Conservation (phyloP, 2,888 invertebrate species). For the Lithophane leautieri region DNA sequence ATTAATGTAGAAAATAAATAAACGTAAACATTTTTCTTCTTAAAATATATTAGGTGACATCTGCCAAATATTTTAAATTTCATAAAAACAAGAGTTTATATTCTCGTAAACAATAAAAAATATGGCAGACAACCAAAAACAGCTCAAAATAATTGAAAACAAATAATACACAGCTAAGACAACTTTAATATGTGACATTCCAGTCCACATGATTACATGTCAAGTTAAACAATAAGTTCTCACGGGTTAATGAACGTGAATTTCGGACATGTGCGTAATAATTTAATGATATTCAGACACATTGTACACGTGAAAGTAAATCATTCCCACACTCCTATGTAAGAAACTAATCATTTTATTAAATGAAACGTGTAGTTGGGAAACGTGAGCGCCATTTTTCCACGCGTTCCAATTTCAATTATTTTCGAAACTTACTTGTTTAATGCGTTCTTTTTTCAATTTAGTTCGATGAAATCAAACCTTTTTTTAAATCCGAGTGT, state of each 20-base stretch:
- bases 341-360: conserved; percentile 72
- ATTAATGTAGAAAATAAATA: too few species aligned
- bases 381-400: conserved; percentile 65
- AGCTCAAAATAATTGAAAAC: conserved; percentile 41
- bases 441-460: conserved; percentile 51
- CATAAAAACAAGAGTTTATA: background rate
- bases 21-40: background rate
- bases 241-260: conserved; percentile 86
- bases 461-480: conserved; percentile 34
- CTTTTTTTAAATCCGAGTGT: conserved; percentile 45
- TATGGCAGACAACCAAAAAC: conserved; percentile 14
- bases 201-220: conserved; percentile 73
- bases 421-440: conserved; percentile 58
- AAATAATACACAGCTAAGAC: conserved; percentile 52
- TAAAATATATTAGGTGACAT: background rate
- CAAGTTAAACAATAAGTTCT: conserved; percentile 86
- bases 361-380: conserved; percentile 67
- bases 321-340: conserved; percentile 78
- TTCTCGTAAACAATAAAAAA: background rate
- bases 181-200: conserved; percentile 62
- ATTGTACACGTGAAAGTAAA: conserved; percentile 82
- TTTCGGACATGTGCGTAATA: conserved; percentile 83
- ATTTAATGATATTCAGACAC: conserved; percentile 82
- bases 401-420: conserved; percentile 62
- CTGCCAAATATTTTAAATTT: background rate